Base-by-base conservation (phyloP, 2,797 vertebrate genomes). In the Eutrigla gurnardus region DNA sequence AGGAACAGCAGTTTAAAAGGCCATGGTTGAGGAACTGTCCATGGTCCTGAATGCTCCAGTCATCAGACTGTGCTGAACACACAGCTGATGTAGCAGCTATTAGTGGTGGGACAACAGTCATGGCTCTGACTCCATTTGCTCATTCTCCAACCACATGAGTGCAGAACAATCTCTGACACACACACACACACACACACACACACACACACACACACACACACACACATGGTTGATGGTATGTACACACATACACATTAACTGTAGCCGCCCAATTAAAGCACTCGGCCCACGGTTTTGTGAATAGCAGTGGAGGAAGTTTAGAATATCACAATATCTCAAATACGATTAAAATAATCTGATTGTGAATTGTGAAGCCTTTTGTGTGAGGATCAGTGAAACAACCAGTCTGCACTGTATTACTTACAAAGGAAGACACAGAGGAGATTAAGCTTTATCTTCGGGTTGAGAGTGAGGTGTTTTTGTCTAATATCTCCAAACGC, bases 11-110 rank as follows among this genome's bases (percentile, higher is more conserved):
- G 46, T 49, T 15, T 12, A 18, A 65, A 50, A 60, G 43, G 39
- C n/a, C 12, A 45, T 37, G 63, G 55, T 25, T 25, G 1, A 14
- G 40, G 85, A 85, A 60, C 86, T 90, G 84, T 92, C 89, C 80
- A 0, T 75, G 80, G 75, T 82, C 6, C 78, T 85, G 65, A 54
- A 14, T 40, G 18, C 42, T 65, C 15, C 57, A 60, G 45, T 12
- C 39, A 36, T 72, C 50, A 45, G 25, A 49, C 36, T 2, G 59
- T 70, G 58, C 63, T 80, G 74, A 76, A 50, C 64, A 43, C 58
- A 40, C 65, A 76, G 57, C 61, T 65, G 75, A 72, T 66, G 55
- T 18, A 49, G 70, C 58, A 72, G 77, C 70, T 55, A 59, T 79
- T 67, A 80, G 64, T 36, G 72, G 43, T 66, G n/a, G 55, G 63